Evolutionary conservation across 1,140 invertebrate species (phyloP), one percentile per base, ranked within the genome.

Genomic region (Leptestheria dahalacensis): DNA sequence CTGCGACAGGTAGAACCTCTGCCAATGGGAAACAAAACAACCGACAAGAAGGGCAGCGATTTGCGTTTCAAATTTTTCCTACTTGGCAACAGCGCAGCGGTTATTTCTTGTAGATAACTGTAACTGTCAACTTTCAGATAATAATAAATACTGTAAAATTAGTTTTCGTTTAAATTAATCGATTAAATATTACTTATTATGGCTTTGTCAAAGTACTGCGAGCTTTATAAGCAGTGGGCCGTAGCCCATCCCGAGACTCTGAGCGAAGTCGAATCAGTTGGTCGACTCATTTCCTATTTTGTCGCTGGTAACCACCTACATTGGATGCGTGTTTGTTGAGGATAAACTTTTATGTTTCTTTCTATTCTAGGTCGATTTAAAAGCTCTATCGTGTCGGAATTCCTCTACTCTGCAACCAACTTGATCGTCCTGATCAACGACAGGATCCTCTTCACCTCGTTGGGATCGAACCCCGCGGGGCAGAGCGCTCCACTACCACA

Each of bases 211-310:
- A 56, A 41, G 33, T 41, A 33, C 3, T 20, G 15, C 26, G 20
- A 20, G 33, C 21, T 20, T n/a, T 56, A 56, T 21, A 56, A 56
- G 41, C 26, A 56, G 33, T 56, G 53, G 53, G 25, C 41, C 1
- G 24, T 56, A 20, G n/a, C 25, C 41, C 53, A 56, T 29, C 53
- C 53, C n/a, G 53, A 41, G 1, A 26, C 53, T 20, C 26, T 41
- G 2, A 28, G 53, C 21, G 53, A 56, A 56, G 26, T 41, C n/a
- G 24, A 56, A 29, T 24, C 53, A 10, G 28, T 56, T 12, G 28
- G 28, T 20, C 53, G 53, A 10, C 20, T 25, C 24, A 41, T 56
- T 25, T 56, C 53, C 26, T 56, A 56, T 29, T 56, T 56, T 29
- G 20, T 56, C 12, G 53, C 53, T 12, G 53, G 53, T 56, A 56